These are phyloP conservation scores for Rotaria socialis DNA, from an alignment of 2,888 invertebrate species.

Conservation along the genomic window DNA sequence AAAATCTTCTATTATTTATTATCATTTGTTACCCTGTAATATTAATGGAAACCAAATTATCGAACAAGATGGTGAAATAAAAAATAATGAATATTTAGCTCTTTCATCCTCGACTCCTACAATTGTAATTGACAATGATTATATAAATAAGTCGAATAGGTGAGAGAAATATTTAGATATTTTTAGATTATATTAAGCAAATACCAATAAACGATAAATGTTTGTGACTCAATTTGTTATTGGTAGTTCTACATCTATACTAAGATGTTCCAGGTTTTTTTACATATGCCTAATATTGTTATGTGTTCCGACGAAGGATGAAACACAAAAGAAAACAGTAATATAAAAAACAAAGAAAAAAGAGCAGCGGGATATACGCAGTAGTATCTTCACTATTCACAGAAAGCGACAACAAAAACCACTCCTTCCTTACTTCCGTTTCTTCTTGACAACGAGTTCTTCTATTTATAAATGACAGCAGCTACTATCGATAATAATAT, in stretches of 20 bases:
- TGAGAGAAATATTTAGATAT: not conserved
- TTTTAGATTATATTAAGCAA: not conserved
- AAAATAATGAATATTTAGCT: not conserved
- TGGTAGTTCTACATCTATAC: not conserved
- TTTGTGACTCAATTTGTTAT: not conserved
- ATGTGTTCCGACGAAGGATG: not conserved
- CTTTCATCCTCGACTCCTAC: not conserved
- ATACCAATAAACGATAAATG: not conserved
- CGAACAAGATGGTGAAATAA: not conserved
- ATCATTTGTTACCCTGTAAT: not conserved
- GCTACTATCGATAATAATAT: no score
- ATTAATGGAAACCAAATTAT: not conserved
- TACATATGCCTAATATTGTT: not conserved
- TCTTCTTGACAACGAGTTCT: not conserved
- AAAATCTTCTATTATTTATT: not conserved
- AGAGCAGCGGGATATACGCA: not conserved
- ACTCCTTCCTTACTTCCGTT: not conserved
- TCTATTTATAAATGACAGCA: not conserved
- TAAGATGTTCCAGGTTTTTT: not conserved
- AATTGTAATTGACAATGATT: not conserved
- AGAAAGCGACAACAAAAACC: not conserved
- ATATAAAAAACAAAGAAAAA: not conserved
- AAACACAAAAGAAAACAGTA: not conserved
- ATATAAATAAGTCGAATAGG: not conserved
- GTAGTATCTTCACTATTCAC: not conserved